These are phyloP conservation scores for Hydractinia echinata DNA, from an alignment of 30 jellyfish, hydroid and myxozoan genomes.

Conservation along the genomic window DNA sequence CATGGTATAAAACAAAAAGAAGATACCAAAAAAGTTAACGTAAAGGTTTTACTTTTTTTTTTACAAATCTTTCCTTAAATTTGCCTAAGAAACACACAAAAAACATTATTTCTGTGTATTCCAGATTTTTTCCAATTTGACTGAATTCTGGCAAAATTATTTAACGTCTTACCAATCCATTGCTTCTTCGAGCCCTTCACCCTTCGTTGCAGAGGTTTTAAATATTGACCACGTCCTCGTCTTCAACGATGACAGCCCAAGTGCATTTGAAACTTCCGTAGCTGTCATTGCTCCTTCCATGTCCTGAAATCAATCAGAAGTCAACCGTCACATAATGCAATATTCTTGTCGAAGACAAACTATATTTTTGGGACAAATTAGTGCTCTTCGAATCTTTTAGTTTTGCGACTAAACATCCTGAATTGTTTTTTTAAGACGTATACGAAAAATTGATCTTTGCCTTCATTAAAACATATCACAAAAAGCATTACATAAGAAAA, in stretches of 20 bases:
- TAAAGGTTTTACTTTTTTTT: background rate
- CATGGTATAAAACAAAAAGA: no score
- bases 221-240: conserved; percentile 97
- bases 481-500: no score
- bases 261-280: conserved; percentile 92
- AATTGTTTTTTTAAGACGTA: no score
- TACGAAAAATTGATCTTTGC: no score
- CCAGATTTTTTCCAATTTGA: no score
- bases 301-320: conserved; percentile 47
- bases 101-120: no score
- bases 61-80: background rate
- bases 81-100: no score
- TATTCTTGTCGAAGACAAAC: no score
- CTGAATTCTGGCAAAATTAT: background rate
- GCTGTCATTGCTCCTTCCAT: conserved; percentile 99
- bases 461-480: no score
- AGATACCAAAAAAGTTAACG: background rate
- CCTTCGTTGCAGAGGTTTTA: conserved; percentile 93
- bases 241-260: conserved; percentile 87
- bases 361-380: no score
- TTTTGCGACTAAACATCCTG: no score
- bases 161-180: conserved; percentile 83
- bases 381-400: no score
- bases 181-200: conserved; percentile 98
- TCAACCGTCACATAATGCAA: background rate